phyloP scores from a whole-genome alignment of 2,113 vertebrate species.

The Trematomus loennbergii region DNA sequence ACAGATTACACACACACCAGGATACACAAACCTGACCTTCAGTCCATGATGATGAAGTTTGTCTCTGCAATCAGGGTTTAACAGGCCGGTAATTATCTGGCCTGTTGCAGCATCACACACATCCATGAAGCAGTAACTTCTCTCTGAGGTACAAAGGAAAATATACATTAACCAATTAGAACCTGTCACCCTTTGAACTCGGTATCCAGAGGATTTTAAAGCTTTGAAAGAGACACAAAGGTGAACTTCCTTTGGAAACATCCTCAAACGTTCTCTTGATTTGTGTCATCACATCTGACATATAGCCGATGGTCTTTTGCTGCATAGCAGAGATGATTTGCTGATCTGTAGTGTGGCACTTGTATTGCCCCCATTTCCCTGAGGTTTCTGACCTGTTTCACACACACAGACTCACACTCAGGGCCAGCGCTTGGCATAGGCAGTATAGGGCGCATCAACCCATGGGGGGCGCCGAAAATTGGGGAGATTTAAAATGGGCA shows the following conservation, averaged over 20 bases:
- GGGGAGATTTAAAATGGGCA: too few relatives aligned
- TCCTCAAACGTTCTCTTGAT: conserved; percentile 5
- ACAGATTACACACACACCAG: background rate
- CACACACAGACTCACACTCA: conserved; percentile 16
- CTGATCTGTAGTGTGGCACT: conserved; percentile 23
- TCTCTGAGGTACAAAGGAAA: conserved; percentile 3
- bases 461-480: too few relatives aligned
- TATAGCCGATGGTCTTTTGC: background rate
- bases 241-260: background rate
- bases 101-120: conserved; percentile 54
- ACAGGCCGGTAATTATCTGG: conserved; percentile 40
- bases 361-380: conserved; percentile 35
- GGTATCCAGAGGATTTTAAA: background rate
- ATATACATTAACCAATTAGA: conserved; percentile 6
- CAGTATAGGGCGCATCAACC: too few relatives aligned
- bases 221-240: background rate
- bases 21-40: conserved; percentile 9
- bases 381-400: conserved; percentile 68
- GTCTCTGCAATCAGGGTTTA: conserved; percentile 33
- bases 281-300: conserved; percentile 10
- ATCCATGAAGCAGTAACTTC: background rate
- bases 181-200: background rate
- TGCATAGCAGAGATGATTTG: conserved; percentile 14
- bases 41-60: conserved; percentile 8
- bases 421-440: too few relatives aligned